Conservation (phyloP, 2,797 vertebrate species). For the Steatocranus sp. region DNA sequence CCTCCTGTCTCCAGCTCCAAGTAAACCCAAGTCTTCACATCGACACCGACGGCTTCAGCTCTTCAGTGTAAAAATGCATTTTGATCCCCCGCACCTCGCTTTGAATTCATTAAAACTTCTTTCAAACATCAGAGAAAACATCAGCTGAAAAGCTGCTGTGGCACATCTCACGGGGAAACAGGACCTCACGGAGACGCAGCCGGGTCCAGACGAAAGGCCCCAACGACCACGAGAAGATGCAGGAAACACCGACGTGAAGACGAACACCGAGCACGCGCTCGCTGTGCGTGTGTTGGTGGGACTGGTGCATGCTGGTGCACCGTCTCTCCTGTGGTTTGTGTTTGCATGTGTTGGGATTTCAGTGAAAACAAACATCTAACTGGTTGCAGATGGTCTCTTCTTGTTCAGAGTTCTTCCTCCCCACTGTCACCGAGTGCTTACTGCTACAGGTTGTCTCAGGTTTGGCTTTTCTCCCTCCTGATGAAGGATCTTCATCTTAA, state of each 20-base stretch:
- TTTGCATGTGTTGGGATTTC: not conserved
- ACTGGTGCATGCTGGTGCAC: not conserved
- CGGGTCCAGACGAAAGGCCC: too few species aligned
- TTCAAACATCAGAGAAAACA: not conserved
- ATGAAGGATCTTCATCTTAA: not conserved
- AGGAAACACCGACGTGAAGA: too few species aligned
- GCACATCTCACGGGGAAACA: not conserved
- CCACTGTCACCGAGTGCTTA: not conserved
- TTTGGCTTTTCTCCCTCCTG: not conserved
- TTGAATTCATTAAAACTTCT: not conserved
- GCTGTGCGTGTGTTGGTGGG: rapidly evolving
- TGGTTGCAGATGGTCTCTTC: not conserved
- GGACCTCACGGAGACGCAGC: not conserved
- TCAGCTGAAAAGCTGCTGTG: not conserved
- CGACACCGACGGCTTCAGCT: not conserved
- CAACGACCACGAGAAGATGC: too few species aligned
- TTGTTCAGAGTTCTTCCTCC: not conserved
- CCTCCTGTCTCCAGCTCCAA: not conserved
- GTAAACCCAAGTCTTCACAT: not conserved
- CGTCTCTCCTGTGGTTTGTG: not conserved
- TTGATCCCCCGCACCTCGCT: not conserved
- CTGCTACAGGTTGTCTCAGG: not conserved
- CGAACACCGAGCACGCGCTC: rapidly evolving
- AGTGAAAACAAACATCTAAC: not conserved
- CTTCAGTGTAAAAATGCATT: not conserved